Evolutionary conservation across 2,113 vertebrate genomes (phyloP).

Genomic region (Euleptes europaea): DNA sequence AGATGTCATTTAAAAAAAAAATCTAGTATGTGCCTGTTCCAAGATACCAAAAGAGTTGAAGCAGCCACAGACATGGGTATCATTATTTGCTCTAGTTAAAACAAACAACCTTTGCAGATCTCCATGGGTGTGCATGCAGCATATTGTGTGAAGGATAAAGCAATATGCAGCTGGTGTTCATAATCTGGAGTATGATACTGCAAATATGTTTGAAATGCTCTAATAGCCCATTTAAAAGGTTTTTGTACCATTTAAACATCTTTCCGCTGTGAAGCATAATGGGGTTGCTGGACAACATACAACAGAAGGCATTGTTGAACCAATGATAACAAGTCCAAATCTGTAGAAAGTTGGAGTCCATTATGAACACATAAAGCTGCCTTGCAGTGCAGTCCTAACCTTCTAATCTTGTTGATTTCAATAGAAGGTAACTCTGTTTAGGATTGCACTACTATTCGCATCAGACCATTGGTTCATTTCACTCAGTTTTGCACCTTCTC

Average conservation of each 20-base stretch:
- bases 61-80: constrained; percentile 69
- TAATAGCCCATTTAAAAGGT: constrained; percentile 40
- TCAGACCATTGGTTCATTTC: background rate
- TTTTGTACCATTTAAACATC: constrained; percentile 51
- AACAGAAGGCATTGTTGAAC: constrained; percentile 29
- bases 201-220: constrained; percentile 74
- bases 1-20: constrained; percentile 47
- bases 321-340: constrained; percentile 37
- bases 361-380: constrained; percentile 50
- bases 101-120: constrained; percentile 68
- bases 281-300: constrained; percentile 74
- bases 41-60: constrained; percentile 72
- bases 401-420: too few relatives aligned
- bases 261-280: constrained; percentile 38
- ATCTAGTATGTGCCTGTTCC: constrained; percentile 73
- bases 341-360: constrained; percentile 51
- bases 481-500: background rate
- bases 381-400: background rate
- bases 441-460: too few relatives aligned
- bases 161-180: constrained; percentile 50
- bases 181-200: constrained; percentile 55
- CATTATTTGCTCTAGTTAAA: constrained; percentile 74
- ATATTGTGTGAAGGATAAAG: constrained; percentile 68
- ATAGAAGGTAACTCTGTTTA: too few relatives aligned
- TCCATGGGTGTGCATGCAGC: constrained; percentile 46